Conservation (phyloP, 1,140 invertebrate species). For the Drosophila nebulosa region DNA sequence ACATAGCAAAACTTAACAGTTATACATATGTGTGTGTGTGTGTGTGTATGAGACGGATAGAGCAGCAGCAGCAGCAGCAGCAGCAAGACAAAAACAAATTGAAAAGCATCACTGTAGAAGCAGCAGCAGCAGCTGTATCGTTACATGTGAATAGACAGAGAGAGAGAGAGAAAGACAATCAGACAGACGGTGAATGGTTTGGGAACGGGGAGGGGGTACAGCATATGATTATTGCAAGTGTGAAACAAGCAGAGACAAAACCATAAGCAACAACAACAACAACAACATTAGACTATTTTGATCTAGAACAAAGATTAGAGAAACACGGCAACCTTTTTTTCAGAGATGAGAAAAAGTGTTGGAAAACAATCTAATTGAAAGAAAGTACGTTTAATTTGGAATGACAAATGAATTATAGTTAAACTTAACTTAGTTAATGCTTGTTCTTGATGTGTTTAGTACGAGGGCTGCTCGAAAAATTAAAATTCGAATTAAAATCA, state of each 20-base stretch:
- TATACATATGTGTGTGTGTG: slow-evolving; percentile 12
- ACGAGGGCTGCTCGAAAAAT: too few relatives aligned
- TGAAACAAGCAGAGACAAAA: slow-evolving; percentile 43
- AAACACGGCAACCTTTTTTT: background rate
- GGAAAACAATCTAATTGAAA: background rate
- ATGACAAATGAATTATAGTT: too few relatives aligned
- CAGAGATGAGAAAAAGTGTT: background rate
- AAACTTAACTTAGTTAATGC: too few relatives aligned
- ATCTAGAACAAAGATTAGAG: background rate
- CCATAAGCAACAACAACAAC: slow-evolving; percentile 20
- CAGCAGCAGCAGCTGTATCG: background rate
- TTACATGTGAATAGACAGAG: background rate
- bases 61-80: background rate
- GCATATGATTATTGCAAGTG: slow-evolving; percentile 70
- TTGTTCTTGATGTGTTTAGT: too few relatives aligned
- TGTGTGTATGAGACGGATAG: slow-evolving; percentile 25
- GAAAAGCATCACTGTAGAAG: slow-evolving; percentile 49
- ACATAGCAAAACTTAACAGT: slow-evolving; percentile 74
- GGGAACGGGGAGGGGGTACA: slow-evolving; percentile 5
- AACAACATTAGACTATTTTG: background rate
- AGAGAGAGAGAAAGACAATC: background rate
- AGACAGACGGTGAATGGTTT: background rate
- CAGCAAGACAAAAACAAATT: slow-evolving; percentile 74
- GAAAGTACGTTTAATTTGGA: too few relatives aligned
- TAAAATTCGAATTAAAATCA: too few relatives aligned